phyloP scores from a whole-genome alignment of 2,888 invertebrate species.

The Patella ulyssiponensis region DNA sequence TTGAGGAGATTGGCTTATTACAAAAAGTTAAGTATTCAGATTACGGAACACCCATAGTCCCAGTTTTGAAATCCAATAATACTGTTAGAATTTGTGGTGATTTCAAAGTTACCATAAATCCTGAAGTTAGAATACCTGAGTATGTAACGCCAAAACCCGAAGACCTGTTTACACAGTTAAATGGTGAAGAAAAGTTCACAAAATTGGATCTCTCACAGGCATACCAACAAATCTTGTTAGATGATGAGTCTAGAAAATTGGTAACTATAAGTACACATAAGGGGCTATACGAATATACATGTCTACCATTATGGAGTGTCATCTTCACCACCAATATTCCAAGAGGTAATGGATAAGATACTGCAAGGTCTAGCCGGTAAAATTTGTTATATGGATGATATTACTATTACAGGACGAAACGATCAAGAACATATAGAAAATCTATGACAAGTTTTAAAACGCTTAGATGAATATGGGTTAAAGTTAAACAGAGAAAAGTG shows the following conservation, averaged over 20 bases:
- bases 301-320: constrained; percentile 40
- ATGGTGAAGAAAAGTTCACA: constrained; percentile 31
- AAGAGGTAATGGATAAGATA: constrained; percentile 42
- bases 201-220: too few species aligned
- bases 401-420: constrained; percentile 27
- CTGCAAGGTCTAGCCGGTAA: constrained; percentile 34
- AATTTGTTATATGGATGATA: constrained; percentile 43
- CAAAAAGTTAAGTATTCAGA: constrained; percentile 10
- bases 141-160: constrained; percentile 34
- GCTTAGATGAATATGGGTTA: constrained; percentile 8
- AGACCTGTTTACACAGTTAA: constrained; percentile 30
- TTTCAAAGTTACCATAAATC: too few species aligned
- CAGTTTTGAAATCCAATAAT: constrained; percentile 33
- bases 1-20: background rate
- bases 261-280: constrained; percentile 46
- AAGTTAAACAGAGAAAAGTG: too few species aligned
- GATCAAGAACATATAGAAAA: too few species aligned
- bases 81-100: constrained; percentile 35
- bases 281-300: constrained; percentile 38
- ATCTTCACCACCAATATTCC: constrained; percentile 38
- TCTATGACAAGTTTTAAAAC: constrained; percentile 23
- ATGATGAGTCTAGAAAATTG: too few species aligned
- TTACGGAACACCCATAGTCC: constrained; percentile 39
- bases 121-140: constrained; percentile 15
- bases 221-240: too few species aligned